Evolutionary conservation across 2,888 invertebrate genomes (phyloP).

Genomic region (Agrochola lota): DNA sequence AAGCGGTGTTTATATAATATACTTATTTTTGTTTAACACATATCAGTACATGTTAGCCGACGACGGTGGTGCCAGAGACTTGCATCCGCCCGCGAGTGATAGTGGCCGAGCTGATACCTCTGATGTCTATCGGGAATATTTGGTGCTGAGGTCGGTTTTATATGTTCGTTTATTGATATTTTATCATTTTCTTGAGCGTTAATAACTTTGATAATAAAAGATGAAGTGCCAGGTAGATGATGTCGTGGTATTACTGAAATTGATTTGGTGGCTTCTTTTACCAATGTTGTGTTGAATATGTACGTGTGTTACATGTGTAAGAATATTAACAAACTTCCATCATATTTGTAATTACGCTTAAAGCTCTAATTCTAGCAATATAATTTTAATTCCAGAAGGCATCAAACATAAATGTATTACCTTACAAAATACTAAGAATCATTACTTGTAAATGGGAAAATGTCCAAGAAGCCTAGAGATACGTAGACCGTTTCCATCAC

Average conservation of each 20-base stretch:
- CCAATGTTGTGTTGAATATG: background rate
- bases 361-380: slow-evolving; percentile 5
- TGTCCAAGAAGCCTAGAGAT: slow-evolving; percentile 13
- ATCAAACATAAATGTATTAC: background rate
- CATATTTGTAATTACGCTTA: background rate
- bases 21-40: slow-evolving; percentile 60
- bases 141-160: slow-evolving; percentile 55
- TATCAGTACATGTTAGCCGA: slow-evolving; percentile 74
- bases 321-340: background rate
- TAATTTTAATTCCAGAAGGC: background rate
- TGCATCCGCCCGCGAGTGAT: slow-evolving; percentile 74
- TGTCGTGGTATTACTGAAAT: background rate
- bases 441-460: background rate
- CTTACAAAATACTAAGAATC: slow-evolving; percentile 1
- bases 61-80: slow-evolving; percentile 71
- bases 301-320: background rate
- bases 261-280: background rate
- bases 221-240: background rate
- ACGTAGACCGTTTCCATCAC: slow-evolving; percentile 30
- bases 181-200: background rate
- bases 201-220: background rate
- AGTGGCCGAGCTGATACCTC: slow-evolving; percentile 54
- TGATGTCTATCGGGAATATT: slow-evolving; percentile 53
- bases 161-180: slow-evolving; percentile 16
- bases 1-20: slow-evolving; percentile 72